A percentile compares a stretch with the other conserved stretches of the same genome.
These are phyloP conservation scores for Anticlea derivata DNA, from an alignment of 2,888 invertebrate genomes.

Conservation along the genomic window DNA sequence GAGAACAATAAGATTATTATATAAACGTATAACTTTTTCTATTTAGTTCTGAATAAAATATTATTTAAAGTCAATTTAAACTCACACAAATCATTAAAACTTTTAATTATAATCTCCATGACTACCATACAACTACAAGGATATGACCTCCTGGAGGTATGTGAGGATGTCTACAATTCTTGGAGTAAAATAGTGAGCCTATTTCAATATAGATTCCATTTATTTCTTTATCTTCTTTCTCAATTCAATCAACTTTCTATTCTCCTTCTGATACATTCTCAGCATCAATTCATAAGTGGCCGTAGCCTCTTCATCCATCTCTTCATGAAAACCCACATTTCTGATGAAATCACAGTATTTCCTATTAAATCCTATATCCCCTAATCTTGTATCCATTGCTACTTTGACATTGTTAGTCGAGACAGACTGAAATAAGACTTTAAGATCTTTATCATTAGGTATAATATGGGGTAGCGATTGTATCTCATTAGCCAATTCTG, in stretches of 20 bases:
- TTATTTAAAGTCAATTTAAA: no score
- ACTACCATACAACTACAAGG: no score
- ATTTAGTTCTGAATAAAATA: no score
- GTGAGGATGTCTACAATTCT: no score
- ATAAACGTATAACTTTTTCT: no score
- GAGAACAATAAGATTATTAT: no score
- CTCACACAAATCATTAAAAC: no score
- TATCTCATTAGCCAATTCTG: no score
- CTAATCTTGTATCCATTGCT: slow-evolving; percentile 56
- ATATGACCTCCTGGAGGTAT: no score
- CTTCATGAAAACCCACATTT: slow-evolving; percentile 33
- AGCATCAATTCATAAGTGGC: slow-evolving; percentile 44
- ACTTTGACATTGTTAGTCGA: slow-evolving; percentile 31
- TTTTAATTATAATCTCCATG: no score
- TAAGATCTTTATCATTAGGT: slow-evolving; percentile 49
- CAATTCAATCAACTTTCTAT: slow-evolving; percentile 40
- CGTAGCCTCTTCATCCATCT: slow-evolving; percentile 39
- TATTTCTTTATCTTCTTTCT: slow-evolving; percentile 10
- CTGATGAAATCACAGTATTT: slow-evolving; percentile 59
- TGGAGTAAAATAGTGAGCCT: no score
- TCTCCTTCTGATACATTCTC: slow-evolving; percentile 59
- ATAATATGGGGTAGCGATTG: slow-evolving; percentile 30
- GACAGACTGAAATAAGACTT: slow-evolving; percentile 49
- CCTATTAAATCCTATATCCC: slow-evolving; percentile 65
- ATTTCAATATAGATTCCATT: no score